Conservation (phyloP, 2,888 invertebrate genomes). For the Himalopsyche anomala region DNA sequence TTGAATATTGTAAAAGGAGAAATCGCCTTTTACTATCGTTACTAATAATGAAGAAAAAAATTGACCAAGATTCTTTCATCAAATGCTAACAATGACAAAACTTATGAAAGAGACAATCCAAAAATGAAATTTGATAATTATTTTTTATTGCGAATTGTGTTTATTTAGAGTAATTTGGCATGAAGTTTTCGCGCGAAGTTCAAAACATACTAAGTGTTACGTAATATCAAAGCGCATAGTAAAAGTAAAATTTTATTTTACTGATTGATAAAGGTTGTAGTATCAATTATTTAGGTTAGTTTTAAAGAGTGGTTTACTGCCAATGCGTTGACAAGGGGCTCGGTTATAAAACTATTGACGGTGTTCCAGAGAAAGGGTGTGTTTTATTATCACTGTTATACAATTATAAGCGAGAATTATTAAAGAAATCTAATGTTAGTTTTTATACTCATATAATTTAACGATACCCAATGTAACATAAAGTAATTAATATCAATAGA, state of each 20-base stretch:
- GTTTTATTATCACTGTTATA: too few species aligned
- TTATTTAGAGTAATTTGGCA: slow-evolving; percentile 1
- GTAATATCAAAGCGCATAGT: not conserved
- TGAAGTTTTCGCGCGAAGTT: not conserved
- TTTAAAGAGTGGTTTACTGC: too few species aligned
- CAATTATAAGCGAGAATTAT: too few species aligned
- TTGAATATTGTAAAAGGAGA: slow-evolving; percentile 26
- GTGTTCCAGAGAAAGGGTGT: too few species aligned
- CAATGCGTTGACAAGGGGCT: too few species aligned
- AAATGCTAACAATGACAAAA: slow-evolving; percentile 30
- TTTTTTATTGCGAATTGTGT: slow-evolving; percentile 21
- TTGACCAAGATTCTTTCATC: slow-evolving; percentile 18
- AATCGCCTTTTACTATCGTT: slow-evolving; percentile 15
- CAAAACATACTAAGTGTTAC: not conserved
- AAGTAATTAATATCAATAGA: too few species aligned
- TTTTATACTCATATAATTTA: too few species aligned
- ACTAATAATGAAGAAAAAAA: slow-evolving; percentile 11
- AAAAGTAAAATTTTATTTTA: not conserved
- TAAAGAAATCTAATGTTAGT: too few species aligned
- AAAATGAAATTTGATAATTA: slow-evolving; percentile 16
- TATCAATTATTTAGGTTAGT: not conserved
- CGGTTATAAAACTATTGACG: too few species aligned
- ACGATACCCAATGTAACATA: too few species aligned
- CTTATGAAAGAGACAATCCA: not conserved
- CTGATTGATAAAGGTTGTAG: not conserved